Evolutionary conservation across 2,113 vertebrate species (phyloP), one percentile per base, ranked within the genome.

Genomic region (Aptenodytes forsteri): DNA sequence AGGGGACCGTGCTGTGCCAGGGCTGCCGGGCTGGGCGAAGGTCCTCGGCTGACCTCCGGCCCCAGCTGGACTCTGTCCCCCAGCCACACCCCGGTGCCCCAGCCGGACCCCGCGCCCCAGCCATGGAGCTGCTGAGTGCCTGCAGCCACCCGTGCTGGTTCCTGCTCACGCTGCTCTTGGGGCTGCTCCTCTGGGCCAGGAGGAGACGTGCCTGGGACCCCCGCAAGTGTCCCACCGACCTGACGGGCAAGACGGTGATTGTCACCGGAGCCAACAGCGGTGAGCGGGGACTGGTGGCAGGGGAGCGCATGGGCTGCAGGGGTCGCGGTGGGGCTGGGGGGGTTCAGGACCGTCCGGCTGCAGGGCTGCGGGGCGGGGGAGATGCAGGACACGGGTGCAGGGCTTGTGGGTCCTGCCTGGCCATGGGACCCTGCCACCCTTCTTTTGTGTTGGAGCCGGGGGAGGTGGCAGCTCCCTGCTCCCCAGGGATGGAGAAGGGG

Each of bases 241-340:
- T 99, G 67, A 97, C 84, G 0, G 99, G 99, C 64, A 99, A 99
- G 93, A 99, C 98, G 0, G 98, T 98, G 3, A 97, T 99, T 12
- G 98, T 99, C 77, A 99, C 99, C 0, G 99, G 99, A 52, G 99
- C 99, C 71, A 99, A 98, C 72, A 98, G 98, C 70, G 99, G 99
- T 99, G 75, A 98, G 97, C 10, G 1, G 55, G n/a, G 20, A 3
- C 12, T 0, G 55, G 44, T 0, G 62, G 26, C 15, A 0, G 5
- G 36, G 30, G 40, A 25, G 25, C 2, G 8, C 29, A 1, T 1
- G 44, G 40, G 71, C 23, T 19, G 77, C 49, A 4, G 55, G 38
- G 52, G 21, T 25, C 1, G 4, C 20, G 8, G 9, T 3, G 29
- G 29, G 40, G 19, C 27, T 15, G 44, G 9, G 23, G 40, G 18